phyloP scores from a whole-genome alignment of 2,888 invertebrate species.

The Agriopis leucophaearia region DNA sequence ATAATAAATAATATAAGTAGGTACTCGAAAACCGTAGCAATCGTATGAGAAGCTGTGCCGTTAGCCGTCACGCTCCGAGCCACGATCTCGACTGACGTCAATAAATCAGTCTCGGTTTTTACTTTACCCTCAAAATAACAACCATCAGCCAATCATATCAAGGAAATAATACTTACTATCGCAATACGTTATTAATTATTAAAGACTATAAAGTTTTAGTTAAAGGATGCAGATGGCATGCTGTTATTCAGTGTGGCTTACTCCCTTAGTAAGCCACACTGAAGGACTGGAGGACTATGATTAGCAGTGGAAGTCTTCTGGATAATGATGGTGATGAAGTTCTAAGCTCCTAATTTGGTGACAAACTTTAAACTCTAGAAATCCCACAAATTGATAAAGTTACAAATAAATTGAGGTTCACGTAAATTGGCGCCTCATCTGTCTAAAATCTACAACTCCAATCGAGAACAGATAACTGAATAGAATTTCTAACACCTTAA shows the following conservation, averaged over 20 bases:
- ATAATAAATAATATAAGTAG: slow-evolving; percentile 68
- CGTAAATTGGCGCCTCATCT: slow-evolving; percentile 44
- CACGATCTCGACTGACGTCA: slow-evolving; percentile 41
- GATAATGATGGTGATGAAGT: neutral
- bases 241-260: too few species aligned
- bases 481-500: slow-evolving; percentile 25
- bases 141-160: slow-evolving; percentile 1
- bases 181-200: neutral
- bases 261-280: too few species aligned
- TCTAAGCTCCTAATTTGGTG: too few species aligned
- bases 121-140: slow-evolving; percentile 46
- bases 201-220: neutral
- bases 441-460: slow-evolving; percentile 42
- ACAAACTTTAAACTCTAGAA: neutral
- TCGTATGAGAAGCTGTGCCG: slow-evolving; percentile 55
- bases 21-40: slow-evolving; percentile 43
- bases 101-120: slow-evolving; percentile 62
- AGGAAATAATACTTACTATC: neutral
- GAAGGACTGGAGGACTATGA: too few species aligned
- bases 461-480: slow-evolving; percentile 22
- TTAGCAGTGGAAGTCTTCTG: too few species aligned
- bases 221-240: neutral
- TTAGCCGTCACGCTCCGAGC: slow-evolving; percentile 67
- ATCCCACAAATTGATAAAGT: slow-evolving; percentile 11
- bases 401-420: slow-evolving; percentile 13